A percentile compares a stretch with the other conserved stretches of the same genome.
Evolutionary conservation across 1,140 invertebrate species (phyloP).

Genomic region (Solenopsis fugax): DNA sequence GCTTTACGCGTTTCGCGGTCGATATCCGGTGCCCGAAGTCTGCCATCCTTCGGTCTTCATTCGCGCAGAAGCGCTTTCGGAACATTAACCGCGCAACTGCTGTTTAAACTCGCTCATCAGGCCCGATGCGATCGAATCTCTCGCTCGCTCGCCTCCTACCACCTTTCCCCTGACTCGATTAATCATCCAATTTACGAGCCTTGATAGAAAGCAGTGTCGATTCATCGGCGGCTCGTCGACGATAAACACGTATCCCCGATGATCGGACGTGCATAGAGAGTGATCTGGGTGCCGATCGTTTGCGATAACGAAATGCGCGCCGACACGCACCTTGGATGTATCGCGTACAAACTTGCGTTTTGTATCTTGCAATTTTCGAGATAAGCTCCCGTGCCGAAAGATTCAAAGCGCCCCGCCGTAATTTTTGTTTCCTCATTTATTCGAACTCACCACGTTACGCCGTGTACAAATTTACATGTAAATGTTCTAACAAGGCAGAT

Average conservation of each 20-base stretch:
- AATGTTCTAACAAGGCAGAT: not conserved
- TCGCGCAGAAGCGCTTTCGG: conserved; percentile 51
- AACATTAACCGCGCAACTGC: conserved; percentile 61
- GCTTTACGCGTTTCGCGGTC: conserved; percentile 43
- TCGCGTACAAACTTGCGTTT: not conserved
- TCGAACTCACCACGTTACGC: not conserved
- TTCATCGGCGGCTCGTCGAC: conserved; percentile 16
- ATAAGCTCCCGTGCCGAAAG: not conserved
- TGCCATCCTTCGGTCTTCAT: conserved; percentile 50
- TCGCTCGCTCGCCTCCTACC: conserved; percentile 22
- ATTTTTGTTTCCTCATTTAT: not conserved
- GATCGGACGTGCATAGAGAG: conserved; percentile 47
- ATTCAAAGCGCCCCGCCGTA: not conserved
- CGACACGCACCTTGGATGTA: not conserved
- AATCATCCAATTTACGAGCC: conserved; percentile 59
- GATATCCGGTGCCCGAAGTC: conserved; percentile 59
- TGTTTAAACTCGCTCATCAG: conserved; percentile 48
- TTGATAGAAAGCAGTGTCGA: conserved; percentile 58
- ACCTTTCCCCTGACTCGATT: conserved; percentile 11
- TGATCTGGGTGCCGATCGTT: conserved; percentile 13
- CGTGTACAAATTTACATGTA: not conserved
- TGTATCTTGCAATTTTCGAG: conserved; percentile 16
- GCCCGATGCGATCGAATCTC: conserved; percentile 51
- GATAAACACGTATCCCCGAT: conserved; percentile 25
- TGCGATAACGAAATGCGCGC: not conserved